These are phyloP conservation scores for Dromococcyx pavoninus DNA, from an alignment of 2,797 vertebrate genomes.

Conservation along the genomic window DNA sequence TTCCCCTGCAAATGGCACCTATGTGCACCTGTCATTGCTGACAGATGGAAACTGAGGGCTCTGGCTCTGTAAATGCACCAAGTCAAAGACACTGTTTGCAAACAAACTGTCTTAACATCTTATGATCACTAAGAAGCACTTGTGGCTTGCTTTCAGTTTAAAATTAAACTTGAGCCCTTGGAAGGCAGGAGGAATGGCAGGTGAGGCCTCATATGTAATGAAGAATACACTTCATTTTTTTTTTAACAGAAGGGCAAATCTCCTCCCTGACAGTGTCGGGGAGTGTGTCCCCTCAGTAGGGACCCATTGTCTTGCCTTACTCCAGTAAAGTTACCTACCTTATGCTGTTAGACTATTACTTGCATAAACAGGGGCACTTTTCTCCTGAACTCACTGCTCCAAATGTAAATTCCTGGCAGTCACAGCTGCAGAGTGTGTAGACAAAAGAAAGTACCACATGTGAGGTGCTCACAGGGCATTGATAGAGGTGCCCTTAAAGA, in stretches of 20 bases:
- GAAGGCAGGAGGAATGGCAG: not conserved
- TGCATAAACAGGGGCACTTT: not conserved
- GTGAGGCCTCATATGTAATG: not conserved
- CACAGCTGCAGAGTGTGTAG: not conserved
- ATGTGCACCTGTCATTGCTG: not conserved
- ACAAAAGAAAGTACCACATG: not conserved
- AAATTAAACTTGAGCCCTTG: not conserved
- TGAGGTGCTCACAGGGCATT: not conserved
- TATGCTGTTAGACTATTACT: not conserved
- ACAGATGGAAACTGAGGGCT: not conserved
- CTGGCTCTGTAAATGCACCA: not conserved
- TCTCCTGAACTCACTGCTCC: not conserved
- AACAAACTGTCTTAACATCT: not conserved
- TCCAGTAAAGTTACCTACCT: not conserved
- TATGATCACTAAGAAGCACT: not conserved
- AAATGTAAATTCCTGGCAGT: not conserved
- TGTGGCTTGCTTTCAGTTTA: not conserved
- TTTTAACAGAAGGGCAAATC: not conserved
- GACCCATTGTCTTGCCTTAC: not conserved
- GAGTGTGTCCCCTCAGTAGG: not conserved
- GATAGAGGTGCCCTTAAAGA: not conserved
- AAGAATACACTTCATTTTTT: not conserved
- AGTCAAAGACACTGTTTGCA: not conserved
- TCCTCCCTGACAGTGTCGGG: not conserved
- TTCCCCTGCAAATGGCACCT: not conserved